Percentiles rank a stretch among this genome's conserved stretches.
phyloP scores from a whole-genome alignment of 2,113 vertebrate genomes.

The Dendrocopos noguchii region DNA sequence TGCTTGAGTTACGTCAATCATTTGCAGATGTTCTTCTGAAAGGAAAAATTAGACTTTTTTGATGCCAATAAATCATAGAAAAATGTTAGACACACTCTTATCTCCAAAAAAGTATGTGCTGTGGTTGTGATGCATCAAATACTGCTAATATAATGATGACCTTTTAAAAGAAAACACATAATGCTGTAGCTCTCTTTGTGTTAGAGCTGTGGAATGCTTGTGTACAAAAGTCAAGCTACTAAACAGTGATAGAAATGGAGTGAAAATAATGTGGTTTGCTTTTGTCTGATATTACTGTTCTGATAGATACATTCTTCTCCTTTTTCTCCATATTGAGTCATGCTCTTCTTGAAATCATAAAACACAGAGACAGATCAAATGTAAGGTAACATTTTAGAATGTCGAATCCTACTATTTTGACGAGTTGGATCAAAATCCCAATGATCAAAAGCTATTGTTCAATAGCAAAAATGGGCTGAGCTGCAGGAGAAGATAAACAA shows the following conservation, averaged over 20 bases:
- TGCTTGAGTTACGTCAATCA: conserved; percentile 28
- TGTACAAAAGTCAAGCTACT: conserved; percentile 18
- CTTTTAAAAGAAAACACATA: conserved; percentile 58
- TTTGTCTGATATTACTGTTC: neutral
- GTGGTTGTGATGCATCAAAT: conserved; percentile 31
- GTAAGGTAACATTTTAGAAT: neutral
- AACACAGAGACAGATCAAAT: neutral
- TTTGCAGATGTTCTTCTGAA: conserved; percentile 39
- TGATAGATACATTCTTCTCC: neutral
- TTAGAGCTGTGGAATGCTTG: conserved; percentile 6
- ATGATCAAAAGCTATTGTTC: neutral
- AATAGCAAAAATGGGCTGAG: neutral
- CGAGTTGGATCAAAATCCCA: neutral
- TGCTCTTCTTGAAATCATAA: neutral
- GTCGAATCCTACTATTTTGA: neutral
- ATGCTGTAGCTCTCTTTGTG: conserved; percentile 16
- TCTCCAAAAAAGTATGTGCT: conserved; percentile 25
- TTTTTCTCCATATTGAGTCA: neutral
- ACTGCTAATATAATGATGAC: conserved; percentile 53
- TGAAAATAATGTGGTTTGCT: conserved; percentile 27
- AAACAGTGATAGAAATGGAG: neutral
- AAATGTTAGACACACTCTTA: conserved; percentile 23
- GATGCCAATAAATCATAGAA: conserved; percentile 45
- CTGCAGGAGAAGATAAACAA: neutral
- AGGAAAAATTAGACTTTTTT: neutral